Percentiles rank a stretch among this genome's conserved stretches.
These are phyloP conservation scores for Dasypus novemcinctus DNA, from an alignment of 2,113 vertebrate genomes.

Conservation along the genomic window DNA sequence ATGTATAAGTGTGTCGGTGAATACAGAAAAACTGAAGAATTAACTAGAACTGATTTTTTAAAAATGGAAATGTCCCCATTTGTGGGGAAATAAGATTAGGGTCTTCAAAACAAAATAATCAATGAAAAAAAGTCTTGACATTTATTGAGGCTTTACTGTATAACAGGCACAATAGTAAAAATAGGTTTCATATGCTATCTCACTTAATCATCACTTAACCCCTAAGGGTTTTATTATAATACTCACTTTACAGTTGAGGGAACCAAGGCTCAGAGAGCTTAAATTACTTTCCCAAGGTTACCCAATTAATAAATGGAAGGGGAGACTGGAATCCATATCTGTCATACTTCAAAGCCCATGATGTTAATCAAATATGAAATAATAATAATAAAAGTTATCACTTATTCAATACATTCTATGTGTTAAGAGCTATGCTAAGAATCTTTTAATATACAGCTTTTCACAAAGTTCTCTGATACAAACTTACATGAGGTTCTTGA, in stretches of 20 bases:
- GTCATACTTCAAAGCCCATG: neutral
- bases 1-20: neutral
- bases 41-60: neutral
- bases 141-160: neutral
- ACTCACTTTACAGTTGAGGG: neutral
- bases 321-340: neutral
- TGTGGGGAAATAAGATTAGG: neutral
- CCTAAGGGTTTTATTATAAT: neutral
- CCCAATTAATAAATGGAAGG: neutral
- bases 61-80: neutral
- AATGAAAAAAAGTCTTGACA: neutral
- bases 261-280: neutral
- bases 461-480: neutral
- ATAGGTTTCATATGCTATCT: neutral
- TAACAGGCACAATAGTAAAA: neutral
- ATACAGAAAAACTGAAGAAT: neutral
- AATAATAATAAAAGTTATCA: neutral
- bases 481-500: neutral
- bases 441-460: neutral
- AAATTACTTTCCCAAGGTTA: neutral
- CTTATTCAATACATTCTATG: neutral
- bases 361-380: neutral
- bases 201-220: neutral
- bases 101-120: neutral
- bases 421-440: neutral